Conservation (phyloP, 2,888 invertebrate species). For the Dynastes hyllus region DNA sequence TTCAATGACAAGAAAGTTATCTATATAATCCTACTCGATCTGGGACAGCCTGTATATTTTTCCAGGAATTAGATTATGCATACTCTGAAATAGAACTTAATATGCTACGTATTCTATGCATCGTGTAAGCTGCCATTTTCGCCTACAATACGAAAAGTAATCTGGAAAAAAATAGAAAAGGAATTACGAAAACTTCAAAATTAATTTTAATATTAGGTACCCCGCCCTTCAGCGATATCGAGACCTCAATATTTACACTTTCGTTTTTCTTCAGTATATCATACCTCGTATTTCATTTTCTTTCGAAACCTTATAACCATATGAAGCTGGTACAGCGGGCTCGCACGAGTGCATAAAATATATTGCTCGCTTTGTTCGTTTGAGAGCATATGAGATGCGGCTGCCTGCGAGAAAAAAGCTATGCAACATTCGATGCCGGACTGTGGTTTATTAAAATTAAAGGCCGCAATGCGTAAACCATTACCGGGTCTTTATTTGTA, state of each 20-base stretch:
- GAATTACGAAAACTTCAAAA: neutral
- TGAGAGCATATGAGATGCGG: conserved; percentile 26
- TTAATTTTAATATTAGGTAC: neutral
- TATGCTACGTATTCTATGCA: too few relatives aligned
- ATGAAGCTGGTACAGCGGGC: conserved; percentile 2
- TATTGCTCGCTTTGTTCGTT: conserved; percentile 1
- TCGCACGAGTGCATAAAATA: conserved; percentile 9
- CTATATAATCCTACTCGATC: too few relatives aligned
- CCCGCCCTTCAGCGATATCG: neutral
- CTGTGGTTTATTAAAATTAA: conserved; percentile 42
- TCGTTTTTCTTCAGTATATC: neutral
- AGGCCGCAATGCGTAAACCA: conserved; percentile 42
- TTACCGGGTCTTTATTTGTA: conserved; percentile 37
- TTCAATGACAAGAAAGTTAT: too few relatives aligned
- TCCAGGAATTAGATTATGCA: too few relatives aligned
- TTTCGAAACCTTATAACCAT: conserved; percentile 3
- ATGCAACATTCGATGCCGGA: conserved; percentile 34
- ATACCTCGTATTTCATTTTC: conserved; percentile 19
- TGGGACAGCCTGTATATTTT: too few relatives aligned
- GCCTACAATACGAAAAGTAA: too few relatives aligned
- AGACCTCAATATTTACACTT: neutral
- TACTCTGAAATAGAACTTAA: too few relatives aligned
- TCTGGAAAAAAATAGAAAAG: neutral
- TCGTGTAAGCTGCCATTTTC: too few relatives aligned
- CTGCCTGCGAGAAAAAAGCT: conserved; percentile 12